A percentile compares a stretch with the other conserved stretches of the same genome.
Conservation (phyloP, 1,140 invertebrate species). For the Drosophila bocqueti region DNA sequence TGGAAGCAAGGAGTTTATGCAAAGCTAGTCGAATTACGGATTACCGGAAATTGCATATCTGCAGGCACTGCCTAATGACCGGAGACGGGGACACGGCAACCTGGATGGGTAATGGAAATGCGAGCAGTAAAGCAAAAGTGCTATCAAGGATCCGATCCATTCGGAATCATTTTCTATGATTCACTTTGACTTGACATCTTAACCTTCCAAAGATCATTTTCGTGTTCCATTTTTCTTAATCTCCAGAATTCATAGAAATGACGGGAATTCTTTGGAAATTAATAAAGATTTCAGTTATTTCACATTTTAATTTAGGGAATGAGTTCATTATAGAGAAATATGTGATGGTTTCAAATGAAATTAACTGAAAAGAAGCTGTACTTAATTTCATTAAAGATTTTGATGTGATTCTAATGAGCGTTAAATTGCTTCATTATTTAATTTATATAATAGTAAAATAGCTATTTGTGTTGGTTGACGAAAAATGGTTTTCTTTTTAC, state of each 20-base stretch:
- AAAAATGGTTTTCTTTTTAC: too few species aligned
- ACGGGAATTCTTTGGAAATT: background rate
- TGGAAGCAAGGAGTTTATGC: slow-evolving; percentile 62
- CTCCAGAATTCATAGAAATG: background rate
- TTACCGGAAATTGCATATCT: slow-evolving; percentile 68
- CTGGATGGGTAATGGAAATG: slow-evolving; percentile 22
- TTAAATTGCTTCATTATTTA: background rate
- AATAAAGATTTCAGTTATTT: background rate
- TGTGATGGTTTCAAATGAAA: background rate
- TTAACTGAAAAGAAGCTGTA: too few species aligned
- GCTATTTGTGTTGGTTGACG: too few species aligned
- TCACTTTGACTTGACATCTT: slow-evolving; percentile 19
- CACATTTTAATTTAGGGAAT: background rate
- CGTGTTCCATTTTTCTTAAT: background rate
- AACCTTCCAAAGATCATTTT: slow-evolving; percentile 7
- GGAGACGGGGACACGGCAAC: slow-evolving; percentile 1
- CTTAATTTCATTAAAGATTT: background rate
- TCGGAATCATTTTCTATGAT: background rate
- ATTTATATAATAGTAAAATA: background rate
- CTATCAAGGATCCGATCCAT: slow-evolving; percentile 9
- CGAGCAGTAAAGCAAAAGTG: slow-evolving; percentile 34
- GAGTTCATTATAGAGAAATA: background rate
- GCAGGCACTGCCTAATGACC: slow-evolving; percentile 57
- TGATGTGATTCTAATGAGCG: background rate
- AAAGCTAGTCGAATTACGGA: slow-evolving; percentile 72